These are phyloP conservation scores for Lycocorax pyrrhopterus DNA, from an alignment of 2,113 vertebrate species.

Conservation along the genomic window DNA sequence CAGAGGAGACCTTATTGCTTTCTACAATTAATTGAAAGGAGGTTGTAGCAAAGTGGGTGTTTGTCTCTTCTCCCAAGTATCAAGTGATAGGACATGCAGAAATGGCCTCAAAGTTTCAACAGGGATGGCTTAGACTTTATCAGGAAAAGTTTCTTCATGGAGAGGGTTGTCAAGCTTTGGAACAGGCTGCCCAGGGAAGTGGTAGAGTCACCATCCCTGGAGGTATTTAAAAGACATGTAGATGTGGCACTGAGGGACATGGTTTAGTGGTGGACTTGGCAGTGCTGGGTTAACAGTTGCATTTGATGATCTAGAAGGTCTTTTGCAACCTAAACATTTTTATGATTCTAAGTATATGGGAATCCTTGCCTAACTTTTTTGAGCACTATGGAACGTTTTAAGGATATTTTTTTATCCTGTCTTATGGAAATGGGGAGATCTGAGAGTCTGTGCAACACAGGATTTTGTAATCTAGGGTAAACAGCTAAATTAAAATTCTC, in stretches of 20 bases:
- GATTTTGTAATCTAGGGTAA: not conserved
- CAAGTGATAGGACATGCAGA: not conserved
- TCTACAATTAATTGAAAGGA: not conserved
- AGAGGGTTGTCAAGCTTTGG: not conserved
- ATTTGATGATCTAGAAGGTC: not conserved
- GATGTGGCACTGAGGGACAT: not conserved
- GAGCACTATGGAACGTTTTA: not conserved
- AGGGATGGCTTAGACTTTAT: not conserved
- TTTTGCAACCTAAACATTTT: not conserved
- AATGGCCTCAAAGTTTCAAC: not conserved
- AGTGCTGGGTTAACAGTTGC: not conserved
- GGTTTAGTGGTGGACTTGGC: not conserved
- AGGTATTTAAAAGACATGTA: not conserved
- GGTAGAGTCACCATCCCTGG: too few relatives aligned
- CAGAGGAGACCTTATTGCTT: not conserved
- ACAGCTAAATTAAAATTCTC: not conserved
- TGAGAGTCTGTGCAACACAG: not conserved
- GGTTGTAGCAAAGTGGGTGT: too few relatives aligned
- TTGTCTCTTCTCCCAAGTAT: not conserved
- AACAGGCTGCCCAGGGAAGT: not conserved
- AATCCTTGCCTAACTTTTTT: not conserved
- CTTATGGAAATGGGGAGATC: not conserved
- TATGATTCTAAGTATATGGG: not conserved
- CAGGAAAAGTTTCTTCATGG: not conserved
- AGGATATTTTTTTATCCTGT: too few relatives aligned